Percentiles rank a stretch among this genome's conserved stretches.
phyloP scores from a whole-genome alignment of 2,888 invertebrate genomes.

The Rugalucina vietnamica region DNA sequence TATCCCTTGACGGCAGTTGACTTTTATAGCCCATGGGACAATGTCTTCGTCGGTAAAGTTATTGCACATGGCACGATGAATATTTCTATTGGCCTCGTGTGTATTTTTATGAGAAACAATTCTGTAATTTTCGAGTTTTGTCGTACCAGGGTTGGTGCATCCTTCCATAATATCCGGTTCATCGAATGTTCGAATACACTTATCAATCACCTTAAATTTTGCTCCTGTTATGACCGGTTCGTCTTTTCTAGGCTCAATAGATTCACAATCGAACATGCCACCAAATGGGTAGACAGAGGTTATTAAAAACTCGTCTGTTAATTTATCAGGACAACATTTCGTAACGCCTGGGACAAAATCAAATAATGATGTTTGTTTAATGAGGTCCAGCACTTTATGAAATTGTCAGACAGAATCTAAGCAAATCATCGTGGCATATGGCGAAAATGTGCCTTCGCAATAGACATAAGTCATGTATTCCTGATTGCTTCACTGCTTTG shows the following conservation, averaged over 20 bases:
- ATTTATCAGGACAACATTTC: conserved; percentile 1
- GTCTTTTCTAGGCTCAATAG: neutral
- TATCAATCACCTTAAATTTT: too few species aligned
- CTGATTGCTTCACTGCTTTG: too few species aligned
- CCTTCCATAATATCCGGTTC: neutral
- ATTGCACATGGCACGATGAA: conserved; percentile 2
- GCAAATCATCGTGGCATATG: too few species aligned
- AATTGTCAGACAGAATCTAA: too few species aligned
- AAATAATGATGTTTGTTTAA: too few species aligned
- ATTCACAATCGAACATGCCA: neutral
- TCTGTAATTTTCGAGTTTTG: neutral
- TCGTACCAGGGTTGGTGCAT: neutral
- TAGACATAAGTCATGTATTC: too few species aligned
- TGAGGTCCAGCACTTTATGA: too few species aligned
- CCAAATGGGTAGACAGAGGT: neutral
- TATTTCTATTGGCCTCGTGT: neutral
- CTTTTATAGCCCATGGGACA: neutral
- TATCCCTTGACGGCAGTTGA: neutral
- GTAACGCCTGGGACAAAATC: too few species aligned
- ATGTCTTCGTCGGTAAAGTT: neutral
- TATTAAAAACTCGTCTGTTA: neutral
- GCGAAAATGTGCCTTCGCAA: too few species aligned
- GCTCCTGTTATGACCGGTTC: neutral
- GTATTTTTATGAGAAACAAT: too few species aligned
- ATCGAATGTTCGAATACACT: neutral